These are phyloP conservation scores for Himalopsyche phryganea DNA, from an alignment of 1,140 invertebrate genomes.

Conservation along the genomic window DNA sequence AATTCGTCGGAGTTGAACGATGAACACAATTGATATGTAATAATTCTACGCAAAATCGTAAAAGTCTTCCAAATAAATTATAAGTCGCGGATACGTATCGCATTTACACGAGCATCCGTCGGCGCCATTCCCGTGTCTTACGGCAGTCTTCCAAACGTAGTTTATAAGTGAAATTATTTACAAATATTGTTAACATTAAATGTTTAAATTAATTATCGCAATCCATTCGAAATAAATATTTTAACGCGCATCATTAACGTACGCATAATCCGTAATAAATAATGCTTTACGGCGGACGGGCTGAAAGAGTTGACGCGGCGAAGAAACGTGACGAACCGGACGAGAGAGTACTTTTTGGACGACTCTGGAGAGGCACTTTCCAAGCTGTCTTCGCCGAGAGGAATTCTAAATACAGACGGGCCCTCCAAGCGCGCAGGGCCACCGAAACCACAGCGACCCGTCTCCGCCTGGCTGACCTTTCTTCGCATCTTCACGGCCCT, in stretches of 20 bases:
- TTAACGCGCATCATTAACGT: not conserved
- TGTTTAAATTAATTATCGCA: slow-evolving; percentile 1
- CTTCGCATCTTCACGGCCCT: slow-evolving; percentile 10
- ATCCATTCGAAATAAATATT: too few relatives aligned
- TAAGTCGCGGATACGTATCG: not conserved
- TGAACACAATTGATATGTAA: too few relatives aligned
- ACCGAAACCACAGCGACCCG: not conserved
- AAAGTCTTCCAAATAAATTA: slow-evolving; percentile 41
- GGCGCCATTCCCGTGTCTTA: slow-evolving; percentile 22
- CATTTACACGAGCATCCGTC: slow-evolving; percentile 21
- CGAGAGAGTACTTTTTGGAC: slow-evolving; percentile 58
- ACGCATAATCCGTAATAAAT: slow-evolving; percentile 7
- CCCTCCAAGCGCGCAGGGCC: slow-evolving; percentile 33
- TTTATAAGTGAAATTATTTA: slow-evolving; percentile 10
- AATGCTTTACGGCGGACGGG: slow-evolving; percentile 35
- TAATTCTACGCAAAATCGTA: slow-evolving; percentile 38
- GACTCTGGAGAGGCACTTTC: slow-evolving; percentile 61
- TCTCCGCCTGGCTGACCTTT: not conserved
- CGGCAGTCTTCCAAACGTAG: slow-evolving; percentile 35
- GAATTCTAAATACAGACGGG: slow-evolving; percentile 41
- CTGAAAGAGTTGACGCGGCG: slow-evolving; percentile 41
- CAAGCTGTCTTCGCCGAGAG: slow-evolving; percentile 46
- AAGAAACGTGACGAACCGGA: slow-evolving; percentile 44
- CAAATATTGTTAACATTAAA: slow-evolving; percentile 5
- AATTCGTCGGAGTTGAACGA: slow-evolving; percentile 10